A percentile compares a stretch with the other conserved stretches of the same genome.
Conservation (phyloP, 35 echinoderm and acorn worm genomes). For the Strongylocentrotus purpuratus region DNA sequence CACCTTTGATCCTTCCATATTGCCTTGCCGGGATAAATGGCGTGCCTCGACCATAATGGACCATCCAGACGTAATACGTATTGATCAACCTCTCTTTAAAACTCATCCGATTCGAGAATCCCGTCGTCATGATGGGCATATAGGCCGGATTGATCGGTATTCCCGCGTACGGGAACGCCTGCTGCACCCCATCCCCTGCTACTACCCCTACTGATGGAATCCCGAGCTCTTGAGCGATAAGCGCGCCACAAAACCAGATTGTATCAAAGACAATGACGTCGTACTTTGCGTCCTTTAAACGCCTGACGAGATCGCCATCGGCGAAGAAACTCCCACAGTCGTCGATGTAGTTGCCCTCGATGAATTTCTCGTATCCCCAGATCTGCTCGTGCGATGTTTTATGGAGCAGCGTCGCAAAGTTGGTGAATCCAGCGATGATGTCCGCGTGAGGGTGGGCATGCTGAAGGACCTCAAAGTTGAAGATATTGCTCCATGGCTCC, state of each 20-base stretch:
- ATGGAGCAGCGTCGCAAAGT: neutral
- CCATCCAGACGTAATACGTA: neutral
- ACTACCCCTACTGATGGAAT: neutral
- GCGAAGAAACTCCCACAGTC: neutral
- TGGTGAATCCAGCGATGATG: neutral
- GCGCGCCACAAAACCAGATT: neutral
- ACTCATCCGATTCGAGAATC: neutral
- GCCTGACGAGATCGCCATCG: neutral
- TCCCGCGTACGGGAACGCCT: neutral
- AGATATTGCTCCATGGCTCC: neutral
- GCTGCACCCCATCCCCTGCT: neutral
- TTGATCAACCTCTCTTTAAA: neutral
- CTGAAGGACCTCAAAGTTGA: neutral
- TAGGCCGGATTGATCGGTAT: neutral
- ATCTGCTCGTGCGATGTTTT: neutral
- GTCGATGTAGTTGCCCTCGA: neutral
- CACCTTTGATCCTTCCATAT: neutral
- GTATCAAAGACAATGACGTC: neutral
- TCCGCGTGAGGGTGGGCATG: neutral
- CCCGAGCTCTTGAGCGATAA: neutral
- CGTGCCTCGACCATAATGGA: neutral
- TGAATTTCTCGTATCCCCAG: neutral
- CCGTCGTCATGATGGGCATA: conserved; percentile 7
- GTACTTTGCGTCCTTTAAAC: neutral
- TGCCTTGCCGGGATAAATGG: neutral